Base-by-base conservation (phyloP, 1,140 invertebrate genomes). In the Lepidurus packardi region DNA sequence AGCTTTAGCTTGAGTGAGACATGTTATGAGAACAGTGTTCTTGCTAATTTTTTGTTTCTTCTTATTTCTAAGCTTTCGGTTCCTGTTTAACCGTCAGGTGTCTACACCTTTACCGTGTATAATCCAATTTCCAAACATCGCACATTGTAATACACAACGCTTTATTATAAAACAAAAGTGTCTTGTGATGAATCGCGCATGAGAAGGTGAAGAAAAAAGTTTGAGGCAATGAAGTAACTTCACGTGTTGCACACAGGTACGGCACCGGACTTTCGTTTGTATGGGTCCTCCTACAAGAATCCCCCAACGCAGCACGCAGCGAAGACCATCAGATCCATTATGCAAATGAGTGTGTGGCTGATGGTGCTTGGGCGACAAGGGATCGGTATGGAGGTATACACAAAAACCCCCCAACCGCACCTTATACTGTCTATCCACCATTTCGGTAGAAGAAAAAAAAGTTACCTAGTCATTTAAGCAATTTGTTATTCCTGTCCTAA, bases 391-490 rank as follows among this genome's bases (percentile, higher is more conserved):
- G 45, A 34, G 34, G 34, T 34, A 34, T 34, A 34, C 34, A 34
- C 34, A 34, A 34, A 34, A 34, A 47, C 4, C 45, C 53, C 53
- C 53, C 53, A 65, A 65, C 53, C 53, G 53, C 53, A 65, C 53
- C 53, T 65, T 65, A 7, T 9, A 21, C 53, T 65, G 53, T 65
- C 53, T 65, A 65, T 65, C 53, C 21, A 65, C 53, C 53, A 65
- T 65, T 65, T n/a, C 21, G 53, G 16, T 21, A 34, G 34, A 34
- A 34, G 34, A 21, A 65, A 65, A 65, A 65, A 65, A 65, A 13
- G 53, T 65, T 65, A 65, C 53, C 53, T 9, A 65, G 53, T 65
- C 53, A 65, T 65, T 65, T 65, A 65, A 65, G 53, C 53, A 65
- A 65, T 65, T 65, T 65, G 53, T 65, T 65, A 65, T 65, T 65